phyloP scores from a whole-genome alignment of 2,888 invertebrate species.

The Cremastinae sp. region DNA sequence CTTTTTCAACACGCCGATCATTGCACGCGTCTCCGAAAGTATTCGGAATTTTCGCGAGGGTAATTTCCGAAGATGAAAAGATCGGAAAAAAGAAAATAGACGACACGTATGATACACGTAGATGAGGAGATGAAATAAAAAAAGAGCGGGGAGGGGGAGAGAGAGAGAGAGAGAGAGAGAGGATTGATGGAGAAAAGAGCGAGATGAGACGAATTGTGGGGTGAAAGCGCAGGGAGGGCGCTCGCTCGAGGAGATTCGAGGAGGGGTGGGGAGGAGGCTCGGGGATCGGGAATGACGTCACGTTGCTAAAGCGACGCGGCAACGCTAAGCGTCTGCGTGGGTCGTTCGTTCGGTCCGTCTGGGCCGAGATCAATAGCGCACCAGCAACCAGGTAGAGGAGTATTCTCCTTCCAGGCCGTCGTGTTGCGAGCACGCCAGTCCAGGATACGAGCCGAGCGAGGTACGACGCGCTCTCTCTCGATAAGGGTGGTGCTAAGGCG shows the following conservation, averaged over 20 bases:
- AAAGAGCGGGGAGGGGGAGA: neutral
- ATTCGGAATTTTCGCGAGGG: too few species aligned
- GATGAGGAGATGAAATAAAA: too few species aligned
- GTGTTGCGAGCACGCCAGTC: slow-evolving; percentile 76
- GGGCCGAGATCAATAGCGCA: slow-evolving; percentile 80
- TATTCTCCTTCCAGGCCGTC: slow-evolving; percentile 53
- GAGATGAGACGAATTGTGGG: slow-evolving; percentile 33
- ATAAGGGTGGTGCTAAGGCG: too few species aligned
- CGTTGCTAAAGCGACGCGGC: slow-evolving; percentile 80
- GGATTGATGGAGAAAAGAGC: slow-evolving; percentile 52
- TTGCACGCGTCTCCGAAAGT: too few species aligned
- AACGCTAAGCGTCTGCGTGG: slow-evolving; percentile 79
- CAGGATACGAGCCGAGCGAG: slow-evolving; percentile 78
- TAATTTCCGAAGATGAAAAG: too few species aligned
- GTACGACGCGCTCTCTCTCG: slow-evolving; percentile 71
- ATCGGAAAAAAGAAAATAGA: too few species aligned
- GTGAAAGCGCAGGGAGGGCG: slow-evolving; percentile 43
- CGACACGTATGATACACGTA: too few species aligned
- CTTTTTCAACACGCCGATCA: too few species aligned
- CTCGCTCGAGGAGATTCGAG: slow-evolving; percentile 15
- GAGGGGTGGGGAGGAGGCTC: slow-evolving; percentile 6
- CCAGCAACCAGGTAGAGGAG: slow-evolving; percentile 76
- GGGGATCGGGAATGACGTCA: slow-evolving; percentile 77
- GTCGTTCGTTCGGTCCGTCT: slow-evolving; percentile 74
- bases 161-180: slow-evolving; percentile 18